These are phyloP conservation scores for Hormaphis cornu DNA, from an alignment of 1,140 invertebrate genomes.

Conservation along the genomic window DNA sequence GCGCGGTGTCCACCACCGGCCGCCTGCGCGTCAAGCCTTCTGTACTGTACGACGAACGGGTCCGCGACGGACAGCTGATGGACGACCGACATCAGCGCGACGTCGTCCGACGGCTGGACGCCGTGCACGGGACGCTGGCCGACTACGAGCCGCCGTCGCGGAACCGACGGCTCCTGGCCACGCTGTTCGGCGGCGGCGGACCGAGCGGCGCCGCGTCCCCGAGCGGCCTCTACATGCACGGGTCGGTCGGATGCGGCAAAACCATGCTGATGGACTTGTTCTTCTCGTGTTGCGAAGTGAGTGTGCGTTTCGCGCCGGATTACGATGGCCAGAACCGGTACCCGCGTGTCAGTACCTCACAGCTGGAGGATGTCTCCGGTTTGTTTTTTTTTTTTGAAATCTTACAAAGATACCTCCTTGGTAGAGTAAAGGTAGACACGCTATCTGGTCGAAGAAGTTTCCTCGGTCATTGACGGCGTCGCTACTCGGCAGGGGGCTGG, in stretches of 20 bases:
- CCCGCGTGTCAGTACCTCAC: too few species aligned
- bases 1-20: not conserved
- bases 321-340: too few species aligned
- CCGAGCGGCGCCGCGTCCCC: too few species aligned
- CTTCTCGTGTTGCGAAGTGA: constrained; percentile 65
- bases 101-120: constrained; percentile 58
- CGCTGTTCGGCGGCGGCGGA: too few species aligned
- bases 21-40: not conserved
- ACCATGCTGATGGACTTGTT: constrained; percentile 99
- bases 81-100: constrained; percentile 61
- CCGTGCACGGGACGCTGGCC: constrained; percentile 56
- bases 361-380: too few species aligned
- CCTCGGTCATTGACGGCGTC: too few species aligned
- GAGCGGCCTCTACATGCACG: constrained; percentile 72
- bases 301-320: constrained; percentile 34
- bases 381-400: too few species aligned
- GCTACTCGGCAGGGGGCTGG: too few species aligned
- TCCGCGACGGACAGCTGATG: constrained; percentile 52
- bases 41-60: constrained; percentile 43
- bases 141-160: constrained; percentile 50
- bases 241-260: constrained; percentile 87
- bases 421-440: too few species aligned
- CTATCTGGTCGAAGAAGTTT: too few species aligned
- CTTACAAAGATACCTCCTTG: too few species aligned
- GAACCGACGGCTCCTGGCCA: too few species aligned